Base-by-base conservation (phyloP, 1,140 invertebrate genomes). In the Leptinotarsa texana region DNA sequence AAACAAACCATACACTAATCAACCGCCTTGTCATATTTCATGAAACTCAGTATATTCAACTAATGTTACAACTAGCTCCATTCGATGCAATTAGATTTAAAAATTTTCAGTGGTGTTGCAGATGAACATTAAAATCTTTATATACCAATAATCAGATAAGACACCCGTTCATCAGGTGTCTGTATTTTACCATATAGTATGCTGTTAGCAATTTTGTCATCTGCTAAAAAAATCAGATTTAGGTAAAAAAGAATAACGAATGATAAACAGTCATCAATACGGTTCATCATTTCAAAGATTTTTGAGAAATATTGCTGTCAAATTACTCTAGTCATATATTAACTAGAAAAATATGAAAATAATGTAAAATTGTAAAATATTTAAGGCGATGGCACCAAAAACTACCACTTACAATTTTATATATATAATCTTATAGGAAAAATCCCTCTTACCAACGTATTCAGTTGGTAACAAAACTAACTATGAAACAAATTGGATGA, bases 271-370 rank as follows among this genome's bases (percentile, higher is more conserved):
- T 57, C 51, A 57, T 57, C n/a, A 57, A 74, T 76, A 67, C 72
- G 67, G 68, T 78, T 72, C 75, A 24, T 70, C 63, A 61, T 48
- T 51, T 74, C 72, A 69, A 67, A 63, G 18, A 71, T 63, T 49
- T 75, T 75, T 68, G 69, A 71, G 73, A 71, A 74, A 69, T 69
- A 74, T 74, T 75, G 71, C 72, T 67, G 68, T 77, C 65, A 66
- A 69, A 47, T 63, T 73, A 69, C 66, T 57, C 74, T 80, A 77
- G 65, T 74, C 76, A 73, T 78, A 73, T 70, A 47, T 51, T 75
- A 67, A 75, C 77, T 78, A 80, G 74, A 81, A 82, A 82, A 82
- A 80, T 81, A 82, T 78, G 74, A 80, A 82, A 81, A 74, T 57
- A 17, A 63, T 80, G 74, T 80, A 63, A 75, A 69, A 67, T 78